Percentiles rank a stretch among this genome's conserved stretches.
phyloP scores from a whole-genome alignment of 1,140 invertebrate genomes.

The Oscheius sp. region DNA sequence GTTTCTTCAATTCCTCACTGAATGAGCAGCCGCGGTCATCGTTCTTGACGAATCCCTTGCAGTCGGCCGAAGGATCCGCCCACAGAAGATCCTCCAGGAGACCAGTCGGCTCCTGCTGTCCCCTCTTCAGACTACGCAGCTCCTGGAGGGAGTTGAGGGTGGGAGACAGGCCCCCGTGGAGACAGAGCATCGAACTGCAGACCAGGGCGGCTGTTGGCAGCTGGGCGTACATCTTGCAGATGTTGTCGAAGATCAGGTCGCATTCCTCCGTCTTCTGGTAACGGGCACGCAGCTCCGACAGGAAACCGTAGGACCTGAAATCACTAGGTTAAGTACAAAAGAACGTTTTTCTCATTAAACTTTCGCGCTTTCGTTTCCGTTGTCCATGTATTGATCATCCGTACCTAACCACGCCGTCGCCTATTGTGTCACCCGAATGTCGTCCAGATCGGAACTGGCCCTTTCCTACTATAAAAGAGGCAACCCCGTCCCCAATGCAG shows the following conservation, averaged over 20 bases:
- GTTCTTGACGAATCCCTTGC: slow-evolving; percentile 1
- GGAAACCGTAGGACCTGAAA: slow-evolving; percentile 64
- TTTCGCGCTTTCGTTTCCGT: neutral
- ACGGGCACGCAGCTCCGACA: slow-evolving; percentile 57
- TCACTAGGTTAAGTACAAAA: neutral
- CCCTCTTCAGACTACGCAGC: neutral
- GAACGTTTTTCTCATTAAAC: neutral
- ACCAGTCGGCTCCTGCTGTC: neutral
- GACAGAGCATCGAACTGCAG: slow-evolving; percentile 72
- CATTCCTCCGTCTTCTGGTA: slow-evolving; percentile 2
- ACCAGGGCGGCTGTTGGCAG: slow-evolving; percentile 73
- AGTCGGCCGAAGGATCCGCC: neutral
- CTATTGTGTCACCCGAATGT: too few relatives aligned
- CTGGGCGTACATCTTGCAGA: slow-evolving; percentile 64
- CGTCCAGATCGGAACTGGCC: too few relatives aligned
- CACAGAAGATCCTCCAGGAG: slow-evolving; percentile 7
- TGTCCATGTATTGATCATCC: neutral
- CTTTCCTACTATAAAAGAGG: too few relatives aligned
- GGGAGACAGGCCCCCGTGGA: slow-evolving; percentile 31
- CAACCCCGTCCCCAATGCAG: too few relatives aligned
- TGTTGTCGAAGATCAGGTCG: slow-evolving; percentile 42
- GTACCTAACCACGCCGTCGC: neutral
- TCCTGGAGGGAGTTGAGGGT: neutral
- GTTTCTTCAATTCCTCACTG: too few relatives aligned
- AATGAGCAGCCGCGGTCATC: slow-evolving; percentile 8